A percentile compares a stretch with the other conserved stretches of the same genome.
These are phyloP conservation scores for Sphaerodactylus townsendi DNA, from an alignment of 2,113 vertebrate species.

Conservation along the genomic window DNA sequence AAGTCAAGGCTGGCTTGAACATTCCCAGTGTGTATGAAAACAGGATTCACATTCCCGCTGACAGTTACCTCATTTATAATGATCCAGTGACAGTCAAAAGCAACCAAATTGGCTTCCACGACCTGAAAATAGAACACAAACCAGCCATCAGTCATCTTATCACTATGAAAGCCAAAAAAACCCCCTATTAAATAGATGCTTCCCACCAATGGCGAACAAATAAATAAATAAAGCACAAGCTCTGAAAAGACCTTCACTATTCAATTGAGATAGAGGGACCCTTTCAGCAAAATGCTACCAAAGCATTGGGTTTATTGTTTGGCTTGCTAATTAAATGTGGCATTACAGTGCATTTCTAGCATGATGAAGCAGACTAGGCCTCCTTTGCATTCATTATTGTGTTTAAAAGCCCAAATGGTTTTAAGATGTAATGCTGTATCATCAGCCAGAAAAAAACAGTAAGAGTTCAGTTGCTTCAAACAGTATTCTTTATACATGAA, in stretches of 20 bases:
- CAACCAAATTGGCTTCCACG: constrained; percentile 97
- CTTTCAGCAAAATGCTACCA: constrained; percentile 27
- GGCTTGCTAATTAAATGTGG: constrained; percentile 50
- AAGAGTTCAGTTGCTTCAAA: neutral
- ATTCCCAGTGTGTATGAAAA: constrained; percentile 39
- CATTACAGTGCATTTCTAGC: constrained; percentile 32
- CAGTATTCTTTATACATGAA: neutral
- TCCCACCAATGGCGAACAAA: constrained; percentile 37
- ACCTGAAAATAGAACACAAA: constrained; percentile 86
- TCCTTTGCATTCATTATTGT: constrained; percentile 27
- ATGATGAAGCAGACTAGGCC: constrained; percentile 26
- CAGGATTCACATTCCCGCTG: constrained; percentile 38
- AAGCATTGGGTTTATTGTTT: constrained; percentile 41
- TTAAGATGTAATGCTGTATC: neutral
- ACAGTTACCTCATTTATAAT: constrained; percentile 97
- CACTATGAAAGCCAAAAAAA: constrained; percentile 39
- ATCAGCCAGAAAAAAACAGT: neutral
- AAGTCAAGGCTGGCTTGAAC: constrained; percentile 50
- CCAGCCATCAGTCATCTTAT: constrained; percentile 66
- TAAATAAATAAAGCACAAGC: neutral
- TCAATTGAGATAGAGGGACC: constrained; percentile 45
- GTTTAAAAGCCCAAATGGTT: constrained; percentile 21
- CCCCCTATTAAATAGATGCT: constrained; percentile 16
- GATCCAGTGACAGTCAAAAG: constrained; percentile 99
- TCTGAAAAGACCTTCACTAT: constrained; percentile 38